These are phyloP conservation scores for Penaeus vannamei DNA, from an alignment of 1,140 invertebrate genomes.

Conservation along the genomic window DNA sequence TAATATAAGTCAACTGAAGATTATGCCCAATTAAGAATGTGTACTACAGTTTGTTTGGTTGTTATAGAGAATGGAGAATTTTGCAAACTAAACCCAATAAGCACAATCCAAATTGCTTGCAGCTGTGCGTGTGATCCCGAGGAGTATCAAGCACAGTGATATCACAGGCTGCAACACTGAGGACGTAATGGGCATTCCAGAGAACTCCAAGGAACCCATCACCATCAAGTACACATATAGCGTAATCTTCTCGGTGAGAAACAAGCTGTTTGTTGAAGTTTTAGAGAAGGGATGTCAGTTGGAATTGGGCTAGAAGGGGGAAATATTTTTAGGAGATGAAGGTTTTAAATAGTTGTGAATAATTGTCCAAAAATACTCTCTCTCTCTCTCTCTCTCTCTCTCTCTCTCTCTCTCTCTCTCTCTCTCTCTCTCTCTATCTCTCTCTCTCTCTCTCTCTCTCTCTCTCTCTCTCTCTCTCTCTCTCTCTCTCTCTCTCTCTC, in stretches of 20 bases:
- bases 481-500: not conserved
- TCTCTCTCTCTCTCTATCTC: not conserved
- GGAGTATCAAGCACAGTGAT: slow-evolving; percentile 82
- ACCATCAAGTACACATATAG: slow-evolving; percentile 90
- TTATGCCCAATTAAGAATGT: too few relatives aligned
- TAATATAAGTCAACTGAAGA: too few relatives aligned
- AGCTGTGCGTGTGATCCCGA: slow-evolving; percentile 83
- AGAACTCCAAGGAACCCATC: slow-evolving; percentile 75
- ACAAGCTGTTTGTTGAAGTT: not conserved
- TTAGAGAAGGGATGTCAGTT: too few relatives aligned
- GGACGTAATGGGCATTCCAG: slow-evolving; percentile 64
- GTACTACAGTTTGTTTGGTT: too few relatives aligned
- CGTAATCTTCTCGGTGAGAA: slow-evolving; percentile 82
- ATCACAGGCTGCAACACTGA: slow-evolving; percentile 68
- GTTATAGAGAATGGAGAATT: too few relatives aligned
- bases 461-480: slow-evolving; percentile 43
- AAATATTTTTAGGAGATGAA: too few relatives aligned
- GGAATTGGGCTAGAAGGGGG: too few relatives aligned
- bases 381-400: not conserved
- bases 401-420: not conserved
- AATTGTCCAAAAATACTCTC: too few relatives aligned
- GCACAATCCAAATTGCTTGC: slow-evolving; percentile 46
- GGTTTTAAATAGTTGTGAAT: too few relatives aligned
- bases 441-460: not conserved
- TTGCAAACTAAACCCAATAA: not conserved